Evolutionary conservation across 2,113 vertebrate species (phyloP), one percentile per base, ranked within the genome.

Genomic region (Phoxinus phoxinus): DNA sequence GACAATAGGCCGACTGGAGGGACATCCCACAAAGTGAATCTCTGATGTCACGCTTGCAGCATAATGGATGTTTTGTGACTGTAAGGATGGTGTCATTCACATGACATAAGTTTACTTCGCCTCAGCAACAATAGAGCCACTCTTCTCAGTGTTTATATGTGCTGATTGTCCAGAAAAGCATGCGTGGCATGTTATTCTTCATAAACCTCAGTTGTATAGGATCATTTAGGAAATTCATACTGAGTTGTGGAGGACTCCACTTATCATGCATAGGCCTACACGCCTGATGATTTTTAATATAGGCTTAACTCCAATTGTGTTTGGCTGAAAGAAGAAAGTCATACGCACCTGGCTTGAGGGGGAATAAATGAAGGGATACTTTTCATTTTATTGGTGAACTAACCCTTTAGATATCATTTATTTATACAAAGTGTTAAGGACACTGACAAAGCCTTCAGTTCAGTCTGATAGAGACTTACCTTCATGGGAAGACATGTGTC

Each of bases 1-100:
- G 86, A 93, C 92, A 93, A 93, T 93, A 88, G 92, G 86, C 79
- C 58, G 19, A 76, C 69, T 85, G 89, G 88, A 92, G 90, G 27
- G 27, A 72, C 81, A 72, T 53, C 79, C 27, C 48, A 85, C 44
- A 61, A 48, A 81, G 30, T 69, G 72, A 27, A 71, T 73, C 81
- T 82, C 79, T 83, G 75, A 83, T 81, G 85, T 89, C 88, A 90
- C 81, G 51, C 78, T 30, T 56, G 3, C 63, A 37, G 59, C 58
- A 90, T 83, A 90, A 89, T 86, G 88, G 69, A 63, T 11, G 21
- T 48, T 89, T 51, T 89, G 87, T 89, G 71, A 63, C 56, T n/a
- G 30, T 63, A 32, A 72, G 73, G 44, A 83, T 89, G 88, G 83
- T 83, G 86, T 90, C 86, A 90, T 80, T 83, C 85, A 85, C 83